Base-by-base conservation (phyloP, 1,140 invertebrate genomes). In the Maniola jurtina region DNA sequence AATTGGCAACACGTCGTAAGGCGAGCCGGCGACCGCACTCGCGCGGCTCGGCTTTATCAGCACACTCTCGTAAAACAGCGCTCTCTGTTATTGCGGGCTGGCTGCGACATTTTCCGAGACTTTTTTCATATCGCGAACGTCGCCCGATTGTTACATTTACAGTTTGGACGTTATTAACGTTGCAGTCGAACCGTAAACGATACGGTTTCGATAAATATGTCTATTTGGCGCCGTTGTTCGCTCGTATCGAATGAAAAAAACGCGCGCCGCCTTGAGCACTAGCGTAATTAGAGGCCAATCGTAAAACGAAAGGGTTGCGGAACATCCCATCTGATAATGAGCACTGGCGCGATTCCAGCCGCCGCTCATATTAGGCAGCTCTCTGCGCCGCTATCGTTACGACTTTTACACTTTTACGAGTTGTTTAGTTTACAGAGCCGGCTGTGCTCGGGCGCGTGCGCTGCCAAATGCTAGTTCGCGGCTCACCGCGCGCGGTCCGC, bases 341-440 rank as follows among this genome's bases (percentile, higher is more conserved):
- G 86, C 76, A 86, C 84, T 90, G 86, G 88, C 88, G 75, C 78
- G 61, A 79, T 73, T 90, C 88, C 88, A 90, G 81, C 88, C 79
- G 78, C 84, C 79, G 78, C 81, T 86, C 84, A 87, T 90, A 87
- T 89, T 89, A 87, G 84, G 82, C 77, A 67, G 76, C 75, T 78
- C 79, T 74, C 79, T 73, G 70, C 68, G 69, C 79, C 71, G 82
- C 84, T 88, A 90, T 90, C 88, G 86, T 84, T 84, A 86, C 84
- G 84, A 89, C 78, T 90, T 90, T 90, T 90, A 89, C 88, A 87
- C 88, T 90, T 90, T 90, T 89, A 90, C 84, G 88, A 89, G 83
- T 89, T 87, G 86, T 88, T 90, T 88, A 88, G 88, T 88, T 88
- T 81, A 81, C 80, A 80, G 70, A 79, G 78, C 83, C 81, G 77